Conservation (phyloP, 2,113 vertebrate species). For the Lepus timidus region DNA sequence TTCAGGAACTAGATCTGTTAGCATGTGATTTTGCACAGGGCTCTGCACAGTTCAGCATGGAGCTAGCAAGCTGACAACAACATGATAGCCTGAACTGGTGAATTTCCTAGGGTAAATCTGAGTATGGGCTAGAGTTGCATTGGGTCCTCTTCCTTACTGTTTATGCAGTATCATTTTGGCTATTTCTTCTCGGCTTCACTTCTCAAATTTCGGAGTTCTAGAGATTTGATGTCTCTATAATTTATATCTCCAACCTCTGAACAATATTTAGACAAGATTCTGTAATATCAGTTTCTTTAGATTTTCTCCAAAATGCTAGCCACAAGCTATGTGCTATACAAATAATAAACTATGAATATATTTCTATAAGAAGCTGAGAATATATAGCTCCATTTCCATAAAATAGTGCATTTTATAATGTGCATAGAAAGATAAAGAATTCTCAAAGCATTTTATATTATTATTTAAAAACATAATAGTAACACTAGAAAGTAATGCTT, state of each 20-base stretch:
- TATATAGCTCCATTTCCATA: neutral
- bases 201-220: neutral
- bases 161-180: neutral
- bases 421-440: neutral
- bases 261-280: conserved; percentile 16
- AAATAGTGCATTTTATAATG: conserved; percentile 6
- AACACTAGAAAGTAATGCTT: neutral
- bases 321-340: neutral
- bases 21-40: neutral
- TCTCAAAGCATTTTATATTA: neutral
- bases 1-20: neutral
- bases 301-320: conserved; percentile 31
- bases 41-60: neutral
- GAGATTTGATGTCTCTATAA: neutral
- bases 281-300: neutral
- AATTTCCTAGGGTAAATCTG: neutral
- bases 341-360: conserved; percentile 3
- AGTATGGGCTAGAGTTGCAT: neutral
- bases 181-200: neutral
- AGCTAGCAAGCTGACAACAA: neutral
- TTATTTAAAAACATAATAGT: neutral
- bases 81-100: neutral
- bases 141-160: neutral
- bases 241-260: neutral
- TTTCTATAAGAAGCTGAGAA: neutral